Percentiles rank a stretch among this genome's conserved stretches.
Evolutionary conservation across 2,797 vertebrate genomes (phyloP).

Genomic region (Sebastes oblongus): DNA sequence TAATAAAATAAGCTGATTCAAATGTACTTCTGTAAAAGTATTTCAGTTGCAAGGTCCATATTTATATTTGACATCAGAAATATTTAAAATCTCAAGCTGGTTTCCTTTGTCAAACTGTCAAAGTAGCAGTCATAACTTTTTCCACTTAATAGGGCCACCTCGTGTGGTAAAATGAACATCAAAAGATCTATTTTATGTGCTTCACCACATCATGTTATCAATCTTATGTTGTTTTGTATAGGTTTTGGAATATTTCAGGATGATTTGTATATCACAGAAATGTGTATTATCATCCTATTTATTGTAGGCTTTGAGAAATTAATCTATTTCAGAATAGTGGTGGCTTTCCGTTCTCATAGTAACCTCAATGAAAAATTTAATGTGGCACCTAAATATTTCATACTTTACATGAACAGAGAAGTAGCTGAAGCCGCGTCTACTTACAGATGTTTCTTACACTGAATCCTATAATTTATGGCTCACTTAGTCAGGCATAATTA

Average conservation of each 20-base stretch:
- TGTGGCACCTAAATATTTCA: constrained; percentile 73
- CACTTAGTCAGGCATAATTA: constrained; percentile 49
- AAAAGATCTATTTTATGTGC: neutral
- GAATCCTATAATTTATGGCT: constrained; percentile 47
- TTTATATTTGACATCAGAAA: neutral
- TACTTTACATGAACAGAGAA: constrained; percentile 54
- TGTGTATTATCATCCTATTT: neutral
- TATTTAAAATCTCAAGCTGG: neutral
- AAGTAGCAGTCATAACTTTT: neutral
- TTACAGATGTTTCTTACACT: constrained; percentile 38
- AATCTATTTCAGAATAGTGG: constrained; percentile 31
- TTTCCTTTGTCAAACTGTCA: neutral
- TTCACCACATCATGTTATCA: neutral
- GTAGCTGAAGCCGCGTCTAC: constrained; percentile 48
- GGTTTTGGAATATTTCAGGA: neutral
- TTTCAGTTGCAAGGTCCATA: neutral
- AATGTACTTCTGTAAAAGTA: neutral
- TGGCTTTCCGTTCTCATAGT: constrained; percentile 62
- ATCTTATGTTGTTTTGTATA: neutral
- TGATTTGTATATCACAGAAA: neutral
- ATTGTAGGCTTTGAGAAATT: neutral
- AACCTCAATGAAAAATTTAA: constrained; percentile 76
- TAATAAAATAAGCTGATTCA: neutral
- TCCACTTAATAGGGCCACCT: neutral
- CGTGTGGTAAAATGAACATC: neutral